phyloP scores from a whole-genome alignment of 2,113 vertebrate species.

The Anarrhichthys ocellatus region DNA sequence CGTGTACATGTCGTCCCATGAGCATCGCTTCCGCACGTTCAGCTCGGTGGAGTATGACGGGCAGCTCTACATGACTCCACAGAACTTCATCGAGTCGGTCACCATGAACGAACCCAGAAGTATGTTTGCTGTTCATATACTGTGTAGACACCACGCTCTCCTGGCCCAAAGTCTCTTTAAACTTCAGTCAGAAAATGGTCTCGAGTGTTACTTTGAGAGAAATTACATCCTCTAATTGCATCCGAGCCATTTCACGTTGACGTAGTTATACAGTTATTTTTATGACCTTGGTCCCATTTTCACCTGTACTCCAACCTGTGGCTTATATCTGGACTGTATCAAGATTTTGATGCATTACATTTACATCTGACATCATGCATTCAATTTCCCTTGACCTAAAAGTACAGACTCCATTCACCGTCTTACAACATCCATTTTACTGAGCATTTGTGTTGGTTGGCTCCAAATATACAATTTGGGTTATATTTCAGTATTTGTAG shows the following conservation, averaged over 20 bases:
- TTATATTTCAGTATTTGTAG: background rate
- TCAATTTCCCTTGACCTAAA: background rate
- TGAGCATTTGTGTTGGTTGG: background rate
- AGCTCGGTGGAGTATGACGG: conserved; percentile 96
- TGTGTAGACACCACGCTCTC: background rate
- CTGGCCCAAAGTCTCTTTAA: background rate
- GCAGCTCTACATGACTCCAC: conserved; percentile 97
- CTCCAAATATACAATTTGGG: background rate
- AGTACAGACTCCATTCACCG: background rate
- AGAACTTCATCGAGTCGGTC: conserved; percentile 97
- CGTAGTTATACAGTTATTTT: background rate
- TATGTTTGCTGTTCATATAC: conserved; percentile 70
- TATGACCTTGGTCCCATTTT: background rate
- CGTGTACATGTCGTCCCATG: conserved; percentile 93
- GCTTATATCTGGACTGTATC: background rate
- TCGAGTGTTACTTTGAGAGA: background rate
- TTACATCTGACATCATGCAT: background rate
- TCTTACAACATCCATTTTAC: background rate
- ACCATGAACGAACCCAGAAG: conserved; percentile 94
- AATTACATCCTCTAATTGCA: background rate
- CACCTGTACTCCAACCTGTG: background rate
- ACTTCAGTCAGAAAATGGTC: background rate
- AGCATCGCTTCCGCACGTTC: conserved; percentile 93
- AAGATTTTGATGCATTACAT: background rate
- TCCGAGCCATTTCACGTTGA: background rate